phyloP scores from a whole-genome alignment of 2,888 invertebrate species.

The Prosapia bicincta region DNA sequence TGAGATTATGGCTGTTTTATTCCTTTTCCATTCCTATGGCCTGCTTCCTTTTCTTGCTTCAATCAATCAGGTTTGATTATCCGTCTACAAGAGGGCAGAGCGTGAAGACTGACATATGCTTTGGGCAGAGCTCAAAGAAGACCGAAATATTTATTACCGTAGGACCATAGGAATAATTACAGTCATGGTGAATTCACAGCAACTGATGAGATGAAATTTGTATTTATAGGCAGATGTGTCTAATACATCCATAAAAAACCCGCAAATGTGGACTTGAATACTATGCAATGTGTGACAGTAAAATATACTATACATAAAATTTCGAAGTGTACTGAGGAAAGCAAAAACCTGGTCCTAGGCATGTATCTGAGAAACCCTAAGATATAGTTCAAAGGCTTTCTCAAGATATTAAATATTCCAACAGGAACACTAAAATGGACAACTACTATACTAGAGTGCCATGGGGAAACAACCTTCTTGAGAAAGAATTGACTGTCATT shows the following conservation, averaged over 20 bases:
- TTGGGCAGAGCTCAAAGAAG: background rate
- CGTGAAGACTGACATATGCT: constrained; percentile 3
- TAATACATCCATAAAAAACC: background rate
- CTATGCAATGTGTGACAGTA: constrained; percentile 8
- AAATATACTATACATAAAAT: constrained; percentile 4
- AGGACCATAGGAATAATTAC: constrained; percentile 7
- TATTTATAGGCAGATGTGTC: constrained; percentile 1
- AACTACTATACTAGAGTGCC: background rate
- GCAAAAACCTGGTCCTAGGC: background rate
- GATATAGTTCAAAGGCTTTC: constrained; percentile 5
- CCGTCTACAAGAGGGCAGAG: background rate
- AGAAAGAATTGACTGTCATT: constrained; percentile 2
- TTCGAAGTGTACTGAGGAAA: constrained; percentile 9
- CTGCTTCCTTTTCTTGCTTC: constrained; percentile 10
- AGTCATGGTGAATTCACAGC: constrained; percentile 6
- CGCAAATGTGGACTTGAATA: constrained; percentile 3
- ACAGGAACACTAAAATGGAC: constrained; percentile 4
- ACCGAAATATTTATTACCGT: background rate
- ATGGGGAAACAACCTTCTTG: background rate
- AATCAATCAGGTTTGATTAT: constrained; percentile 12
- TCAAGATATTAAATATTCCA: background rate
- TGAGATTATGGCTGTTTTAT: constrained; percentile 10
- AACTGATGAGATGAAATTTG: no score
- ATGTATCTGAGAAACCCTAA: constrained; percentile 8
- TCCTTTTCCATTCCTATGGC: background rate